Evolutionary conservation across 2,888 invertebrate genomes (phyloP), one percentile per base, ranked within the genome.

Genomic region (Callinectes sapidus): DNA sequence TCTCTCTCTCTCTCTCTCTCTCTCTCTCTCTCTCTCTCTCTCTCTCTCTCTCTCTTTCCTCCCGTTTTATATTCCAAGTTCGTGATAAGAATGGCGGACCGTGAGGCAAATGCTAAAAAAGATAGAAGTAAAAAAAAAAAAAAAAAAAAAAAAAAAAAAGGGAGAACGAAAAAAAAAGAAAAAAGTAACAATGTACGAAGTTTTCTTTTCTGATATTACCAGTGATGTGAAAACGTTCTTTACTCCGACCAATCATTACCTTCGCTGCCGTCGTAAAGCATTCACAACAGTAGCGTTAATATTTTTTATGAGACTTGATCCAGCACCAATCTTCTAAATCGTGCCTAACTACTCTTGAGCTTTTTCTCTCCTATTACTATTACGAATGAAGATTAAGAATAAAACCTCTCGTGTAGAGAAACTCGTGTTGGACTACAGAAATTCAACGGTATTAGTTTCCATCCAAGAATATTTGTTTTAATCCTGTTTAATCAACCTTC

Each of bases 11-110:
- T n/a, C n/a, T n/a, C n/a, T n/a, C n/a, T n/a, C n/a, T n/a, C n/a
- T n/a, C n/a, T n/a, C n/a, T n/a, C n/a, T n/a, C 66, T 66, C 66
- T 66, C 66, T 66, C 66, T 66, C 66, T 66, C 66, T 66, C 66
- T 66, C 66, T 66, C 66, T 66, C 66, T 66, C 66, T 66, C 66
- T 66, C 66, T 66, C 66, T 66, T 18, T 6, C 66, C 66, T 66
- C n/a, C n/a, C n/a, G 66, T 66, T 66, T 66, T n/a, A 66, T n/a
- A n/a, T 66, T 66, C 18, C 66, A 28, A 28, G 23, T 23, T 71
- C 71, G 71, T 71, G 71, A 18, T n/a, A n/a, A 71, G 23, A 71
- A 71, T 71, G 6, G 23, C 10, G n/a, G 28, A 71, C 23, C 71
- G 28, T 28, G n/a, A 71, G 71, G 10, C 1, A 71, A 71, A 71